Percentiles rank a stretch among this genome's conserved stretches.
Evolutionary conservation across 2,113 vertebrate species (phyloP).

Genomic region (Malurus melanocephalus): DNA sequence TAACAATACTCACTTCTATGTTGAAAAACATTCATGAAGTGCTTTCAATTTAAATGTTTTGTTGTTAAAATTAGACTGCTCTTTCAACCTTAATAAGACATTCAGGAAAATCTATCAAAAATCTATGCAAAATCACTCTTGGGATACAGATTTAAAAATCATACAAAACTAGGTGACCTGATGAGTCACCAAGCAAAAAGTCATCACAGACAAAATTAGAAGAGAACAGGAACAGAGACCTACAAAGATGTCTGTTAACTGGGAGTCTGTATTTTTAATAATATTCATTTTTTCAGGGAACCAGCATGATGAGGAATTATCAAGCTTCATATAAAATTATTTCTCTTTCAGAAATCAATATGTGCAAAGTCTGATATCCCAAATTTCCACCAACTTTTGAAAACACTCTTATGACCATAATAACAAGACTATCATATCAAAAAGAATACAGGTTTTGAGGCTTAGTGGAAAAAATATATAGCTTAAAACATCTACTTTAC

Average conservation of each 20-base stretch:
- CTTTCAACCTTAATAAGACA: neutral
- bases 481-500: neutral
- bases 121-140: neutral
- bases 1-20: neutral
- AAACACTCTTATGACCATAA: neutral
- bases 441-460: neutral
- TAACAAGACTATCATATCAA: neutral
- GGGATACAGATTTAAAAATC: neutral
- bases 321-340: neutral
- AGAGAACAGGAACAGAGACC: neutral
- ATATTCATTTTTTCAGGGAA: neutral
- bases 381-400: neutral
- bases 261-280: neutral
- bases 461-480: neutral
- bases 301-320: neutral
- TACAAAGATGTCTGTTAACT: neutral
- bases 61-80: neutral
- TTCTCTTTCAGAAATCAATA: neutral
- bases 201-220: neutral
- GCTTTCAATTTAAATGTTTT: neutral
- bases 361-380: neutral
- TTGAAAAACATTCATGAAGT: neutral
- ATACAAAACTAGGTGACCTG: neutral
- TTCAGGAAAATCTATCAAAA: neutral
- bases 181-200: neutral